Evolutionary conservation across 2,888 invertebrate species (phyloP).

Genomic region (Drosophila birchii): DNA sequence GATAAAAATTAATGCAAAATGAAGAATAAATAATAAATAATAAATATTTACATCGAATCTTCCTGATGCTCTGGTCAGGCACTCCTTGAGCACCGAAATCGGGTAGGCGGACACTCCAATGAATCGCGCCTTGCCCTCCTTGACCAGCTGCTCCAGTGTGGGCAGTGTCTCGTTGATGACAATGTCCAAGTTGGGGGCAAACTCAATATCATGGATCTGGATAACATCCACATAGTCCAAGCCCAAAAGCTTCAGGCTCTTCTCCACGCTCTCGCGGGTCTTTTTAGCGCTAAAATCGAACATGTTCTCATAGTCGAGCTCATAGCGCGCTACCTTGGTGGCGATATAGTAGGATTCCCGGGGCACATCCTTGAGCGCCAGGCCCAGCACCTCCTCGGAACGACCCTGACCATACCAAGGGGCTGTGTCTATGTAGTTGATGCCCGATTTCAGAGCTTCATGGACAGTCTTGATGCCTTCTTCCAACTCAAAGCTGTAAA

Average conservation of each 20-base stretch:
- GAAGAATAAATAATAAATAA: too few relatives aligned
- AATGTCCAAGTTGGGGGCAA: slow-evolving; percentile 90
- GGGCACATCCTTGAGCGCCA: slow-evolving; percentile 92
- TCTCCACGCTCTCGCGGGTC: slow-evolving; percentile 90
- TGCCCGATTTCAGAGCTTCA: slow-evolving; percentile 90
- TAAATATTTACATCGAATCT: slow-evolving; percentile 79
- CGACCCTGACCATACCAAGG: slow-evolving; percentile 96
- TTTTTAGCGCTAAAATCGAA: slow-evolving; percentile 94
- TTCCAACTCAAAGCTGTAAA: slow-evolving; percentile 86
- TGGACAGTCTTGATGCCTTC: slow-evolving; percentile 89
- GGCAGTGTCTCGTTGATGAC: slow-evolving; percentile 95
- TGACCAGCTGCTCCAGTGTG: slow-evolving; percentile 90
- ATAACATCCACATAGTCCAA: slow-evolving; percentile 94
- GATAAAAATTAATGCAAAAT: background rate
- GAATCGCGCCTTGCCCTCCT: slow-evolving; percentile 89
- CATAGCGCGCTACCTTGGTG: slow-evolving; percentile 96
- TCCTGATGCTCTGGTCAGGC: slow-evolving; percentile 87
- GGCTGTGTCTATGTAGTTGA: slow-evolving; percentile 96
- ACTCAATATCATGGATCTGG: slow-evolving; percentile 98
- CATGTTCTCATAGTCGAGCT: slow-evolving; percentile 88
- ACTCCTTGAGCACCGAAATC: slow-evolving; percentile 90
- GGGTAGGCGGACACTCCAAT: slow-evolving; percentile 96
- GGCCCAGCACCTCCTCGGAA: slow-evolving; percentile 93
- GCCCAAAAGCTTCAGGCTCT: slow-evolving; percentile 89
- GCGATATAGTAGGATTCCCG: slow-evolving; percentile 93